Base-by-base conservation (phyloP, 2,113 vertebrate genomes). In the Elephas maximus region DNA sequence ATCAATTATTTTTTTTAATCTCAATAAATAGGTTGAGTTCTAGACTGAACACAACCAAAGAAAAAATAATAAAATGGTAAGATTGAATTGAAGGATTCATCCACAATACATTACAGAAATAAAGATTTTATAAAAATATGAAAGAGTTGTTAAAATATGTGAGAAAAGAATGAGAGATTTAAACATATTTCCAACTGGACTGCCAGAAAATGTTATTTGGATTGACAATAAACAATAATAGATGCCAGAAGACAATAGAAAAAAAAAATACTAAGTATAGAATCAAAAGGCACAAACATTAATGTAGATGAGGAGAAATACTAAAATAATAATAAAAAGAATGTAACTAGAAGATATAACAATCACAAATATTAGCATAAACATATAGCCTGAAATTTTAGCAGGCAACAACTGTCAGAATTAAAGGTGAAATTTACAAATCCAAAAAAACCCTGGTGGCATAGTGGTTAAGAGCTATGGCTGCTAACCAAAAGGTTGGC, bases 341-440 rank as follows among this genome's bases (percentile, higher is more conserved):
- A 51, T 69, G 24, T 62, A 69, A 82, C 18, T 67, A 18, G 14
- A 91, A 71, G 3, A 62, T 51, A 83, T 20, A 86, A 85, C 0
- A 90, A 80, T 37, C n/a, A 87, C 26, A 81, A 74, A 10, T 28
- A 92, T 41, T 93, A 45, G 74, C n/a, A 28, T 76, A 74, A 76
- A 90, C 78, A 76, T 7, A 63, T 8, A 41, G 9, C 20, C 41
- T 90, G 76, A 86, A 86, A 76, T 90, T 67, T 80, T 30, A 63
- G 63, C 85, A 44, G 79, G 23, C 11, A 74, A 57, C 65, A 81
- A 5, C 23, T 83, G 18, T 45, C 63, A 86, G 44, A 80, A 80
- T 65, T 96, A 83, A 91, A 78, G 11, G 28, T 88, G 23, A 97
- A 88, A 74, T 80, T 91, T 91, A 60, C 20, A 88, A 80, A 80